Base-by-base conservation (phyloP, 2,888 invertebrate genomes). In the Deilephila porcellus region DNA sequence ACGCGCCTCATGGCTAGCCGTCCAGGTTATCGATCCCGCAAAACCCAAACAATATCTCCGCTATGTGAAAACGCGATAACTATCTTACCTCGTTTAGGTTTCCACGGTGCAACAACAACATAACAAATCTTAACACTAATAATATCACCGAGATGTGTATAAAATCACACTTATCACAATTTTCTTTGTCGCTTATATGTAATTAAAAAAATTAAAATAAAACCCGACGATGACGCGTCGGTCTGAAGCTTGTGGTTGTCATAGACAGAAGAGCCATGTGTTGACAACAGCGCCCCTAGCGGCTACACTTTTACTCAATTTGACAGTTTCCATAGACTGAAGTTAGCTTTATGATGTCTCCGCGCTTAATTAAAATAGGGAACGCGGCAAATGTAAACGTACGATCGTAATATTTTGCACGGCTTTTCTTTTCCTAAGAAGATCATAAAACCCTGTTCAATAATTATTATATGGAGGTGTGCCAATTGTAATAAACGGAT, bases 81-180 rank as follows among this genome's bases (percentile, higher is more conserved):
- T 81, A 83, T 80, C 93, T 93, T 92, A 94, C 94, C 94, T 94
- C 94, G 91, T 90, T 89, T 85, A 86, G 86, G 88, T 91, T 90
- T 90, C 84, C 91, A 90, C 85, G 82, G 86, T 89, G 86, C 89
- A 93, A 93, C 90, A 91, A 91, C 90, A 90, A 91, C 91, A 90
- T 93, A 94, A 93, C 93, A 94, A 93, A 88, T 92, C 93, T 92
- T 94, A 93, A 86, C 86, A 90, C 93, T 94, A 94, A 84, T 91
- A 88, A 90, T 93, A 93, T 93, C 93, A 94, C 93, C 90, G 87
- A 89, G 88, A 89, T 90, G 91, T 93, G 92, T 94, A 92, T 93
- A 93, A 92, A 93, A 92, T 91, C 88, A 94, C 94, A 93, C 92
- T 90, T 94, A 94, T 94, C 94, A 94, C 94, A 94, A 93, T 92